phyloP scores from a whole-genome alignment of 2,113 vertebrate genomes.

The Terrapene triunguis region DNA sequence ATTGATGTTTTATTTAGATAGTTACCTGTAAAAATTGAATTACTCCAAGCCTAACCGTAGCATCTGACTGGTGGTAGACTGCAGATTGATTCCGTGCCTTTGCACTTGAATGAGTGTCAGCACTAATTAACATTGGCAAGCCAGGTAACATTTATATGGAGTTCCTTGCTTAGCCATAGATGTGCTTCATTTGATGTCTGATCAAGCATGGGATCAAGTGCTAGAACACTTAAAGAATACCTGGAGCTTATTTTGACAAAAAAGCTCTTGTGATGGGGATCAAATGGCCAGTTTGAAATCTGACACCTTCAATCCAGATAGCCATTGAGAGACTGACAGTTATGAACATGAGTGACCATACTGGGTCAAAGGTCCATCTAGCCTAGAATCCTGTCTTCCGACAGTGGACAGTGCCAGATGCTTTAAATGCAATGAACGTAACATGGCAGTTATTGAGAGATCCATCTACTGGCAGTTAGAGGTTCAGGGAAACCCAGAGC shows the following conservation, averaged over 20 bases:
- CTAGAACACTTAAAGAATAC: neutral
- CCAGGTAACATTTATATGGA: neutral
- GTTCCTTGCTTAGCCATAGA: neutral
- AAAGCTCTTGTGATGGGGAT: too few species aligned
- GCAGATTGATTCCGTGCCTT: too few species aligned
- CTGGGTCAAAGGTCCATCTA: neutral
- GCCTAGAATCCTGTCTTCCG: neutral
- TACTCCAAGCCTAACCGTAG: too few species aligned
- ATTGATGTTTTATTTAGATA: too few species aligned
- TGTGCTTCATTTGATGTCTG: neutral
- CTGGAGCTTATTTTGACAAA: too few species aligned
- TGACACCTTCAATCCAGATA: too few species aligned
- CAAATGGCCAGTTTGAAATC: too few species aligned
- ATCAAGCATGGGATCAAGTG: neutral
- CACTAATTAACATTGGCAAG: neutral
- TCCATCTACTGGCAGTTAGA: neutral
- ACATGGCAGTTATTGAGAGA: neutral
- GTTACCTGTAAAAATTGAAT: too few species aligned
- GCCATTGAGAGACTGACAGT: too few species aligned
- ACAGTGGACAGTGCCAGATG: neutral
- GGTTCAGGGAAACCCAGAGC: neutral
- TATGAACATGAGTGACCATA: neutral
- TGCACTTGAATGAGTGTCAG: neutral
- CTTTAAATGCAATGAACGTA: neutral
- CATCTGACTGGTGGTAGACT: too few species aligned